Percentiles rank a stretch among this genome's conserved stretches.
These are phyloP conservation scores for Meiosimyza decipiens DNA, from an alignment of 2,888 invertebrate genomes.

Conservation along the genomic window DNA sequence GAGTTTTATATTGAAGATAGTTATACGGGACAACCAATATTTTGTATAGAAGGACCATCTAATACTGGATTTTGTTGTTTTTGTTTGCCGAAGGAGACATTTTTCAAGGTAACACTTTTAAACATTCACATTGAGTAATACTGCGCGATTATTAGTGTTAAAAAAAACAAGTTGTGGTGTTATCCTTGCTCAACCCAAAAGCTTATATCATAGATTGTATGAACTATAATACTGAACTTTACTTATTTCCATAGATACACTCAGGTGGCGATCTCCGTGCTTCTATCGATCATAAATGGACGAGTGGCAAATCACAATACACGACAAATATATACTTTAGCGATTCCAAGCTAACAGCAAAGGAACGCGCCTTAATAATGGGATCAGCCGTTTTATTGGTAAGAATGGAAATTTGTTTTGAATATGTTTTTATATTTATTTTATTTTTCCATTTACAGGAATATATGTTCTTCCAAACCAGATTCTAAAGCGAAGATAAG, in stretches of 20 bases:
- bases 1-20: constrained; percentile 77
- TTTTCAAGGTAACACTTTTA: constrained; percentile 53
- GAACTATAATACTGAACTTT: no score
- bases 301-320: constrained; percentile 75
- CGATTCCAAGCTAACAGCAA: constrained; percentile 75
- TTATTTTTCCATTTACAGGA: constrained; percentile 53
- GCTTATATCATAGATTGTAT: no score
- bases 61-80: constrained; percentile 70
- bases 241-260: constrained; percentile 65
- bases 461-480: constrained; percentile 63
- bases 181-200: no score
- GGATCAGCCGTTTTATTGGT: constrained; percentile 88
- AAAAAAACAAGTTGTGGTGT: no score
- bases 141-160: no score
- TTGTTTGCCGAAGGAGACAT: constrained; percentile 64
- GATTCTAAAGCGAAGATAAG: constrained; percentile 43
- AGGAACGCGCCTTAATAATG: constrained; percentile 81
- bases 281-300: constrained; percentile 79
- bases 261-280: constrained; percentile 62
- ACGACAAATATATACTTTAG: constrained; percentile 82
- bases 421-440: neutral
- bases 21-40: constrained; percentile 71
- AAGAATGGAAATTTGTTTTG: constrained; percentile 53
- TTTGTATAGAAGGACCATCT: constrained; percentile 78
- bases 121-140: no score